Evolutionary conservation across 1,140 invertebrate species (phyloP).

Genomic region (Tetragonula clypearis): DNA sequence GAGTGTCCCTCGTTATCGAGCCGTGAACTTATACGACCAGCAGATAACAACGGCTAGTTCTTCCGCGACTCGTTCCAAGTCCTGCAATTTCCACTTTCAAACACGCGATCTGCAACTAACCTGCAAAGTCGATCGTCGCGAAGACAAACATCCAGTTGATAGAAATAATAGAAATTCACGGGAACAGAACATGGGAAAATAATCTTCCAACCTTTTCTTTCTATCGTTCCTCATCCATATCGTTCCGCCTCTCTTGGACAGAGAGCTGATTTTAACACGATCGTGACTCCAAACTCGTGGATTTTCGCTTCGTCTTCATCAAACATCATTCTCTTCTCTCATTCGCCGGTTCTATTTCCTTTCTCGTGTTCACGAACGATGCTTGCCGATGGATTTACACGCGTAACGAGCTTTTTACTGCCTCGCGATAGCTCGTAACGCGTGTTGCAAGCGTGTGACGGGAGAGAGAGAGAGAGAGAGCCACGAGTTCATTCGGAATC

Average conservation of each 20-base stretch:
- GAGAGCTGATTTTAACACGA: neutral
- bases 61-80: neutral
- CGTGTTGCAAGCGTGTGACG: neutral
- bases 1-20: slow-evolving; percentile 52
- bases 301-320: neutral
- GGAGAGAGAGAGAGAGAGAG: neutral
- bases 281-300: neutral
- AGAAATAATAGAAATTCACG: neutral
- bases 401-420: slow-evolving; percentile 18
- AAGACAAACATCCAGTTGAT: neutral
- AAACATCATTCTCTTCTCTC: neutral
- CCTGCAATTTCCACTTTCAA: neutral
- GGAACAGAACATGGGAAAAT: too few relatives aligned
- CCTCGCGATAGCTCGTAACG: neutral
- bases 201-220: neutral
- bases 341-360: neutral
- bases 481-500: neutral
- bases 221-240: neutral
- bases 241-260: neutral
- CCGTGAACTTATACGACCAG: slow-evolving; percentile 31
- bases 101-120: neutral
- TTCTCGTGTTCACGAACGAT: neutral
- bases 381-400: neutral
- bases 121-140: neutral
- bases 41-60: slow-evolving; percentile 45